Evolutionary conservation across 2,797 vertebrate genomes (phyloP), one percentile per base, ranked within the genome.

Genomic region (Lagodon rhomboides): DNA sequence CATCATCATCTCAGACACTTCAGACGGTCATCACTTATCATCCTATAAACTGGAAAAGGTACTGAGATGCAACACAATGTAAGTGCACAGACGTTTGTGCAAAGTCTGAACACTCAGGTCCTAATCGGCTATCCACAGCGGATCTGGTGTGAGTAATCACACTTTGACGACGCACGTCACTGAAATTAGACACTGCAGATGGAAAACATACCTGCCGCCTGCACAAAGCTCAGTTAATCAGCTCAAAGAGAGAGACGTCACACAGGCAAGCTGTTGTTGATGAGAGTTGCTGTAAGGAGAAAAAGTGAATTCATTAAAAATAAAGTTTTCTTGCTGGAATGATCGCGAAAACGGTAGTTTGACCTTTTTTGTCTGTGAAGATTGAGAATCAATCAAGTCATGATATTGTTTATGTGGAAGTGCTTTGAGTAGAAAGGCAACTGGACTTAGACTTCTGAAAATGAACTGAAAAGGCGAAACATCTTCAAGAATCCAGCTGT

Each of bases 101-200:
- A n/a, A n/a, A n/a, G n/a, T n/a, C n/a, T 25, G 59, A 60, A 63
- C 67, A 43, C 50, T 66, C 25, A 17, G 67, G 49, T 69, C 20
- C 43, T 69, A 68, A 79, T 84, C 63, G 12, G 41, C 75, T 43
- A 49, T 77, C 73, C 75, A 63, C 70, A 67, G 65, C 38, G 73
- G 73, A 73, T 76, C 12, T 47, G 51, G 22, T 77, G 72, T 47
- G 72, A 75, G 67, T 84, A 83, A 83, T 80, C 78, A 23, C 68
- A 55, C 67, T 68, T 44, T 61, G 64, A 76, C 70, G 66, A 38
- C 27, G 20, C 53, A 5, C 68, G 34, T 73, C 76, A 79, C 72
- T 55, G 75, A 77, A 91, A 81, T 81, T 65, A 82, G 59, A 77
- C 20, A 13, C 74, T 50, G 76, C 85, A 90, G 85, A 91, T 87